Evolutionary conservation across 2,888 invertebrate genomes (phyloP), one percentile per base, ranked within the genome.

Genomic region (Campoplex nolae): DNA sequence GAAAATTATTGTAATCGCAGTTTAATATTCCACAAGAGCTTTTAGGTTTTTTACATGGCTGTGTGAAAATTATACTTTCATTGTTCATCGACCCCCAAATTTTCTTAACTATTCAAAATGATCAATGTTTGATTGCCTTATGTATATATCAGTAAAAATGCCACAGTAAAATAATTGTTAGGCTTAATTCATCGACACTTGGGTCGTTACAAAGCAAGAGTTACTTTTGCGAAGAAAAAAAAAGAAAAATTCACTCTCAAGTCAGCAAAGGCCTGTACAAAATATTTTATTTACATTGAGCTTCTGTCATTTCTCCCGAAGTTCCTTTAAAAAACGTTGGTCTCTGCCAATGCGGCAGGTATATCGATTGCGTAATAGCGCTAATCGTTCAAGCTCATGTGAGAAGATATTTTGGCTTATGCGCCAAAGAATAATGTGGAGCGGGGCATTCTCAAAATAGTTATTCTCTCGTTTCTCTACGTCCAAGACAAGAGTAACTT

Each of bases 391-490:
- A 70, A 58, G 58, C 82, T 82, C 82, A 54, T 48, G 78, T 54
- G 74, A 78, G 70, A 71, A 81, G 86, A 89, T 89, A 88, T 89
- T 88, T 83, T 89, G 88, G 88, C 88, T 88, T 88, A 88, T 84
- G 88, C 88, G 91, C 91, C 91, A 92, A 85, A 80, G 90, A 91
- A 91, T 92, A 92, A 93, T 93, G 89, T 92, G 90, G 92, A 92
- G 90, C 91, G 88, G 87, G 89, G 90, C 88, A 91, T 92, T 94
- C 93, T 93, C 92, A 93, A 94, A 93, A 94, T 93, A 93, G 93
- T 93, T 81, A 58, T 75, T 77, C 71, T 83, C 83, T 76, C 51
- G 35, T 79, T 73, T 13, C 51, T 32, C 74, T 65, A 56, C 8
- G 54, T 76, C 70, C 48, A 58, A 58, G 82, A 83, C n/a, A 35